These are phyloP conservation scores for Cosmia trapezina DNA, from an alignment of 2,888 invertebrate species.

Conservation along the genomic window DNA sequence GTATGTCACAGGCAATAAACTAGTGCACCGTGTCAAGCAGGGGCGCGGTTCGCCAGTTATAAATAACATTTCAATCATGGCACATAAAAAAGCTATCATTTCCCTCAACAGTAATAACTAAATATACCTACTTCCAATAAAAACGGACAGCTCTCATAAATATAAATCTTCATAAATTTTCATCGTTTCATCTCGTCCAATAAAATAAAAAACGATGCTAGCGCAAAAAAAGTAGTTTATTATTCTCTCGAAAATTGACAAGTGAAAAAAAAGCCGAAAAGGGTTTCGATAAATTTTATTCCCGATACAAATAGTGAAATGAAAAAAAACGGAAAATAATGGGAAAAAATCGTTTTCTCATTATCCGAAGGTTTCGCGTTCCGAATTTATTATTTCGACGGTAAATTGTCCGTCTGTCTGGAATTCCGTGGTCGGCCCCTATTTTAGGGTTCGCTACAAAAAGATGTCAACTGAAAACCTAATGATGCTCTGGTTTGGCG, in stretches of 20 bases:
- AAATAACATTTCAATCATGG: background rate
- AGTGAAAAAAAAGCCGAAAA: conserved; percentile 32
- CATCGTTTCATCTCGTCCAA: background rate
- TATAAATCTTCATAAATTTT: conserved; percentile 1
- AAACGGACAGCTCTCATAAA: conserved; percentile 4
- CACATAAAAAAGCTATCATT: background rate
- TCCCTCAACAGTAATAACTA: background rate
- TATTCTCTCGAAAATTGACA: conserved; percentile 22
- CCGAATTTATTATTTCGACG: conserved; percentile 65
- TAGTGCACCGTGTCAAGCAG: too few relatives aligned
- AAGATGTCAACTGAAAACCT: conserved; percentile 40
- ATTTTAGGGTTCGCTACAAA: conserved; percentile 49
- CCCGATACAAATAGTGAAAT: conserved; percentile 38
- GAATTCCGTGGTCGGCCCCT: conserved; percentile 52
- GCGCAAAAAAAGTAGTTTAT: conserved; percentile 1
- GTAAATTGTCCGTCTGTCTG: conserved; percentile 63
- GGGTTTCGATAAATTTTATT: conserved; percentile 32
- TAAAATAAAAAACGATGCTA: background rate
- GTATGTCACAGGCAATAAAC: too few relatives aligned
- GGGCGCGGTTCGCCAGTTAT: background rate
- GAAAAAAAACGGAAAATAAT: conserved; percentile 53
- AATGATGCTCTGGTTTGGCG: conserved; percentile 37
- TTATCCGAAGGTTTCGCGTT: conserved; percentile 54
- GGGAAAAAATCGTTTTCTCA: conserved; percentile 63
- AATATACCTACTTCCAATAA: background rate